Conservation (phyloP, 2,113 vertebrate species). For the Neopipo cinnamomea region DNA sequence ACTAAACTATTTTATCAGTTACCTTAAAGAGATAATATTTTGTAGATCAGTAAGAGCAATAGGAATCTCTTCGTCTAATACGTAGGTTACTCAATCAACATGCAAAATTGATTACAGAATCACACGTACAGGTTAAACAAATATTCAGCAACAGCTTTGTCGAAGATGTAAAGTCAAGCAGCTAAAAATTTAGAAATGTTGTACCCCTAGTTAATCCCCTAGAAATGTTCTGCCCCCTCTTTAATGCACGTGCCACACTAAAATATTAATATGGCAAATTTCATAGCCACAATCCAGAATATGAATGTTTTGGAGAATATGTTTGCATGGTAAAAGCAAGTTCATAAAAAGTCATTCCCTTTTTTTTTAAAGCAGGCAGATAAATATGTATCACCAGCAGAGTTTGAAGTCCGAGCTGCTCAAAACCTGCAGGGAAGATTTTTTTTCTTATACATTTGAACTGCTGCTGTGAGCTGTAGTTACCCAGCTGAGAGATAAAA, state of each 20-base stretch:
- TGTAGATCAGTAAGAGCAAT: neutral
- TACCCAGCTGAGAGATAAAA: neutral
- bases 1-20: neutral
- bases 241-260: neutral
- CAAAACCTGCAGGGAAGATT: neutral
- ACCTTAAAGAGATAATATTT: neutral
- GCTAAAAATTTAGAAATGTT: neutral
- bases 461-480: neutral
- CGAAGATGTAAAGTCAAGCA: neutral
- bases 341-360: neutral
- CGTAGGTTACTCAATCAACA: neutral
- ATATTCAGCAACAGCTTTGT: neutral
- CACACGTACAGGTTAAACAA: neutral
- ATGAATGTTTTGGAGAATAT: neutral
- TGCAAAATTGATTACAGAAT: neutral
- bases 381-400: neutral
- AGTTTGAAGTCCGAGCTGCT: neutral
- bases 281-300: neutral
- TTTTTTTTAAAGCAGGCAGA: neutral
- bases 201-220: neutral
- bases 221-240: neutral
- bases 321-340: neutral
- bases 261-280: conserved; percentile 9
- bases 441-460: neutral
- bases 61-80: neutral